Percentiles rank a stretch among this genome's conserved stretches.
phyloP scores from a whole-genome alignment of 2,113 vertebrate species.

The Clarias gariepinus region DNA sequence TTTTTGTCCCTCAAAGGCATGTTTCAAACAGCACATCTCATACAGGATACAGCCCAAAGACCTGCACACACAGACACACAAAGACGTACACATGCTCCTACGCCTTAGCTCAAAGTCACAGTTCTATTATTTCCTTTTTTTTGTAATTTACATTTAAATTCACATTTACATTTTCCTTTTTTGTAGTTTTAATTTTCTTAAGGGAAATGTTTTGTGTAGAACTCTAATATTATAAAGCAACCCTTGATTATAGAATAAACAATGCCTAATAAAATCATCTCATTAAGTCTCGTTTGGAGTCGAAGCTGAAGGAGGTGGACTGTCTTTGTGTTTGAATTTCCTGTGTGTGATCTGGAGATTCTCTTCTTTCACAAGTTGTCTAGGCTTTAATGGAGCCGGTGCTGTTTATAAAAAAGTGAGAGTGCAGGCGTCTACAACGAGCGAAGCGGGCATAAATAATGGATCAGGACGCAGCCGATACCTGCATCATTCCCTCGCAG shows the following conservation, averaged over 20 bases:
- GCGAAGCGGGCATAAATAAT: neutral
- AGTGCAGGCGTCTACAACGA: neutral
- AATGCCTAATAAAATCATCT: neutral
- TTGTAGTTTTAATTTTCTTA: neutral
- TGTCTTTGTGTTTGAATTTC: neutral
- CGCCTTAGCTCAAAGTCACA: neutral
- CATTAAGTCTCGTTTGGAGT: neutral
- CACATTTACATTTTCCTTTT: too few relatives aligned
- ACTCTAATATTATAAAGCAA: neutral
- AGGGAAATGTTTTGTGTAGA: neutral
- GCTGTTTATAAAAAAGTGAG: neutral
- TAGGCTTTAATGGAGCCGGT: neutral
- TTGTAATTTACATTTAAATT: too few relatives aligned
- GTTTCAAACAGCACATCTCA: constrained; percentile 83
- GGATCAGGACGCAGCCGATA: neutral
- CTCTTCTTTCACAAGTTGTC: neutral
- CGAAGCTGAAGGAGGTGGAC: neutral
- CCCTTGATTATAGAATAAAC: neutral
- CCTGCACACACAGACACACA: constrained; percentile 63
- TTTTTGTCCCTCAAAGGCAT: constrained; percentile 80
- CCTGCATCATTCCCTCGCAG: neutral
- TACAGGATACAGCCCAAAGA: constrained; percentile 86
- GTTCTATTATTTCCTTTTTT: neutral
- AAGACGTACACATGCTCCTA: neutral
- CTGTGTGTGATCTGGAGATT: neutral